Evolutionary conservation across 2,797 vertebrate species (phyloP).

Genomic region (Pristis pectinata): DNA sequence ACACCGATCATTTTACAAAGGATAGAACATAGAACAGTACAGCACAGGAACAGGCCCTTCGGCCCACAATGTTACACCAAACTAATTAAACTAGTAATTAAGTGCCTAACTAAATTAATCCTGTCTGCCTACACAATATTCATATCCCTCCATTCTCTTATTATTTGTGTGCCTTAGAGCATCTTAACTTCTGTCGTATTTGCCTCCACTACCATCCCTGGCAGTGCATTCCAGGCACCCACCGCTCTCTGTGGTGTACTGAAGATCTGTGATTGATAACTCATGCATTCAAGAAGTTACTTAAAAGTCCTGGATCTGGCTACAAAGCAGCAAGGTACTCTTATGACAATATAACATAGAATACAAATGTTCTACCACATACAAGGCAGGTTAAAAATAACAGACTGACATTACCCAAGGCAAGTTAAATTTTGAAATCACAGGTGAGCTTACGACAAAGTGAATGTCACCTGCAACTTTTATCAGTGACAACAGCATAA

Average conservation of each 20-base stretch:
- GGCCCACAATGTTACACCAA: too few relatives aligned
- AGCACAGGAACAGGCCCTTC: too few relatives aligned
- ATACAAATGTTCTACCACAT: background rate
- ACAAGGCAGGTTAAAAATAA: background rate
- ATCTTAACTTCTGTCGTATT: too few relatives aligned
- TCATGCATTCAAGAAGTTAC: background rate
- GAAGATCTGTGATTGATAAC: background rate
- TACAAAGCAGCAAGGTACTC: background rate
- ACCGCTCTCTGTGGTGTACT: background rate
- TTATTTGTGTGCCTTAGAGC: too few relatives aligned
- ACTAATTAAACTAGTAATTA: too few relatives aligned
- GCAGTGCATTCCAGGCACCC: too few relatives aligned
- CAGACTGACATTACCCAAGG: background rate
- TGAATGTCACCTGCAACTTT: background rate
- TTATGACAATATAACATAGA: background rate
- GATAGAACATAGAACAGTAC: background rate
- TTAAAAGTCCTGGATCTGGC: background rate
- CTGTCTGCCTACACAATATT: too few relatives aligned
- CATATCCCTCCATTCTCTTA: too few relatives aligned
- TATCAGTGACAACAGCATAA: background rate
- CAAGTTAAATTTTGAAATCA: background rate
- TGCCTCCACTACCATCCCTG: too few relatives aligned
- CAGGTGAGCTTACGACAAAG: background rate
- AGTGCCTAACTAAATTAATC: too few relatives aligned
- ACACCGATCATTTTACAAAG: background rate